Evolutionary conservation across 1,140 invertebrate species (phyloP).

Genomic region (Antheraea mylitta): DNA sequence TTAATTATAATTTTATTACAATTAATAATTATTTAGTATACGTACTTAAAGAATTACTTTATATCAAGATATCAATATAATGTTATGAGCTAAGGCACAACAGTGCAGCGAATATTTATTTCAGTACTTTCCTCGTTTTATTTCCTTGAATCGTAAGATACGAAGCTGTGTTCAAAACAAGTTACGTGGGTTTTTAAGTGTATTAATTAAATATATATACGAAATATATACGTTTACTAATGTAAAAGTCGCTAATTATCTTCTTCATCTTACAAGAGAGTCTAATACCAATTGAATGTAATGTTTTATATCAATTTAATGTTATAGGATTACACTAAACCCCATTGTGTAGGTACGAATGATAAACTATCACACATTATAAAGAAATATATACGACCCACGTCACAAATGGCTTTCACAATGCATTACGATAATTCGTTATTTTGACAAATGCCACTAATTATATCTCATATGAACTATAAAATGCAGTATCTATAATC

Average conservation of each 20-base stretch:
- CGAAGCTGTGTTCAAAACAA: too few relatives aligned
- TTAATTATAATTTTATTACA: neutral
- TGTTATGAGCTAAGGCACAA: neutral
- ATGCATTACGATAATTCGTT: neutral
- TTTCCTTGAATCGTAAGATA: neutral
- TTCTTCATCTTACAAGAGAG: neutral
- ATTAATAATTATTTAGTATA: neutral
- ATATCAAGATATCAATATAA: neutral
- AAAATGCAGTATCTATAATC: neutral
- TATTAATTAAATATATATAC: neutral
- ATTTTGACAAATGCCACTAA: neutral
- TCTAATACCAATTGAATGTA: too few relatives aligned
- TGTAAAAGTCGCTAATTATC: neutral
- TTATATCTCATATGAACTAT: neutral
- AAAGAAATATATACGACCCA: too few relatives aligned
- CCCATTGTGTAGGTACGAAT: neutral
- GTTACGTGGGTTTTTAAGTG: neutral
- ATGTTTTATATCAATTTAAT: too few relatives aligned
- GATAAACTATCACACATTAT: neutral
- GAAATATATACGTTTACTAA: neutral
- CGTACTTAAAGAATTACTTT: neutral
- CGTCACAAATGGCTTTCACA: neutral
- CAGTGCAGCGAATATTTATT: constrained; percentile 10
- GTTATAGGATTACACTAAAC: neutral
- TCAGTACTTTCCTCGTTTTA: constrained; percentile 1